Conservation (phyloP, 2,797 vertebrate species). For the Ptychadena robeensis region DNA sequence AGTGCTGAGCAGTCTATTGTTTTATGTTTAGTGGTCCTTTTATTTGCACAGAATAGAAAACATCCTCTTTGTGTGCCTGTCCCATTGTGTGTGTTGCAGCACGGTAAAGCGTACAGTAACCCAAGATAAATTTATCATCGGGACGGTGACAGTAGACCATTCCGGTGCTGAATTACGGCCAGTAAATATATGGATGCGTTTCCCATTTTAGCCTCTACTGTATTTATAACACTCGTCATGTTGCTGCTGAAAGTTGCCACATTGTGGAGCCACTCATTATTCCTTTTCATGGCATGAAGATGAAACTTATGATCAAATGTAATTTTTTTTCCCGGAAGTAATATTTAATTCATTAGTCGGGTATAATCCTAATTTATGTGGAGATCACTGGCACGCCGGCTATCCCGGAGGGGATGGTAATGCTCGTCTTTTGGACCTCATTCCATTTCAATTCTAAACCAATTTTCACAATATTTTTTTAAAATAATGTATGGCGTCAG, state of each 20-base stretch:
- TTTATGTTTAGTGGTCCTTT: not conserved
- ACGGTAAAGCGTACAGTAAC: not conserved
- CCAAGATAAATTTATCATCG: not conserved
- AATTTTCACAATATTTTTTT: not conserved
- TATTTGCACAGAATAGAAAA: not conserved
- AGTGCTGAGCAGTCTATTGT: no score
- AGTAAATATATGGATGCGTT: constrained; percentile 8
- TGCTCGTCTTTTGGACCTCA: constrained; percentile 22
- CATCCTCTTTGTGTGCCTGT: not conserved
- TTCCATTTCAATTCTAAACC: constrained; percentile 15
- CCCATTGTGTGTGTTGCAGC: not conserved
- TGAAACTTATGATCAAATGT: constrained; percentile 47
- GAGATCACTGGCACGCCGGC: constrained; percentile 10
- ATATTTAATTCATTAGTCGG: constrained; percentile 45
- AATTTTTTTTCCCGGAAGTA: constrained; percentile 32
- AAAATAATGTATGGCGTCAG: not conserved
- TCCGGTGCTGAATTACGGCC: not conserved
- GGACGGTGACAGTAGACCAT: not conserved
- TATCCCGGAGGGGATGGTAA: constrained; percentile 29
- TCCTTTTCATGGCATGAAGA: constrained; percentile 26
- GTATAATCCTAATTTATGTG: constrained; percentile 46
- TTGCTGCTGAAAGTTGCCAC: constrained; percentile 10
- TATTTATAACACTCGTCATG: not conserved
- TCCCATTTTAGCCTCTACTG: not conserved
- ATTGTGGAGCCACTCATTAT: constrained; percentile 26